phyloP scores from a whole-genome alignment of 2,888 invertebrate species.

The Euzophera pinguis region DNA sequence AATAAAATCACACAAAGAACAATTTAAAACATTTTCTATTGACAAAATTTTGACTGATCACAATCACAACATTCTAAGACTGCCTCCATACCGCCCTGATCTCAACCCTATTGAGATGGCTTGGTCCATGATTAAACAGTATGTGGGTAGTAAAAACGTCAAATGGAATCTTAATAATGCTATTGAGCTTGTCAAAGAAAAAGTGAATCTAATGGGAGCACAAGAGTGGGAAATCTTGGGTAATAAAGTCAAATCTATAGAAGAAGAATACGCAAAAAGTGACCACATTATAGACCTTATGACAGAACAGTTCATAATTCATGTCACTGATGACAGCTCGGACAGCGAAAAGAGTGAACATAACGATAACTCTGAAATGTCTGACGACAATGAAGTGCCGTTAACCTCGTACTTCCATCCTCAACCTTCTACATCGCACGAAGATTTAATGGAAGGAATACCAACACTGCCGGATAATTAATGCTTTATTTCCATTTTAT shows the following conservation, averaged over 20 bases:
- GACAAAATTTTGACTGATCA: conserved; percentile 17
- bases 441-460: not conserved
- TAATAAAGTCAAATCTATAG: not conserved
- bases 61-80: conserved; percentile 17
- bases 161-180: conserved; percentile 5
- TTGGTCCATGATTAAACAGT: conserved; percentile 19
- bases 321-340: no score
- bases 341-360: no score
- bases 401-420: no score
- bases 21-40: conserved; percentile 6
- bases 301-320: no score
- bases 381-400: no score
- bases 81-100: conserved; percentile 31
- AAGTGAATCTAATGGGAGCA: not conserved
- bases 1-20: conserved; percentile 17
- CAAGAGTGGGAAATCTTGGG: not conserved
- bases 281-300: no score
- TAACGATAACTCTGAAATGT: no score
- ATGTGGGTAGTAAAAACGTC: conserved; percentile 16
- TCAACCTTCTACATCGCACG: conserved; percentile 24
- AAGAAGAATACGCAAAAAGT: not conserved
- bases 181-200: conserved; percentile 12
- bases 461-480: not conserved
- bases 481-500: not conserved
- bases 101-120: conserved; percentile 27